These are phyloP conservation scores for Zeuzera pyrina DNA, from an alignment of 2,888 invertebrate species.

Conservation along the genomic window DNA sequence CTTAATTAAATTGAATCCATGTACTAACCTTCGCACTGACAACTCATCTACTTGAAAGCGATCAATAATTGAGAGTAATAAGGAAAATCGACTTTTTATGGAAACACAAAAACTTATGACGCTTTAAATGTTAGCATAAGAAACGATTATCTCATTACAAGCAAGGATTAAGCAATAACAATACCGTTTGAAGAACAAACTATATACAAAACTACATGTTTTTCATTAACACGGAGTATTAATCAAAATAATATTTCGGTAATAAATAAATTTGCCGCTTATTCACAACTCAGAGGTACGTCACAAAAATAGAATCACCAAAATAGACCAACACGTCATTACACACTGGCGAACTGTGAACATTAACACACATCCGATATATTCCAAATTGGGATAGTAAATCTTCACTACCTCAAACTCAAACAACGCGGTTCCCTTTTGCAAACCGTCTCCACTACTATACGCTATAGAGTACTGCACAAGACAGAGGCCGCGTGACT, in stretches of 20 bases:
- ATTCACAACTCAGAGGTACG: constrained; percentile 46
- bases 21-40: too few relatives aligned
- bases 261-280: constrained; percentile 39
- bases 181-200: too few relatives aligned
- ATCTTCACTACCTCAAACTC: constrained; percentile 1
- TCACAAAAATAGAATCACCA: constrained; percentile 50
- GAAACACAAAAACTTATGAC: too few relatives aligned
- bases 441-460: constrained; percentile 29
- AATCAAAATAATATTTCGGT: constrained; percentile 3
- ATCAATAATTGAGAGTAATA: too few relatives aligned
- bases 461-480: constrained; percentile 16
- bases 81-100: too few relatives aligned
- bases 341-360: constrained; percentile 26
- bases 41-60: too few relatives aligned
- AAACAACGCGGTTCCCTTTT: constrained; percentile 18
- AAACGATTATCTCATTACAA: too few relatives aligned
- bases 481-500: constrained; percentile 43
- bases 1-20: too few relatives aligned
- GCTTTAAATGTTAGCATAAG: too few relatives aligned
- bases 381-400: constrained; percentile 15
- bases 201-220: too few relatives aligned
- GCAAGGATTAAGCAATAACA: too few relatives aligned
- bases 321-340: constrained; percentile 50
- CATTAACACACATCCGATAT: constrained; percentile 22
- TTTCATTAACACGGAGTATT: too few relatives aligned